These are phyloP conservation scores for Piprites chloris DNA, from an alignment of 2,113 vertebrate genomes.

Conservation along the genomic window DNA sequence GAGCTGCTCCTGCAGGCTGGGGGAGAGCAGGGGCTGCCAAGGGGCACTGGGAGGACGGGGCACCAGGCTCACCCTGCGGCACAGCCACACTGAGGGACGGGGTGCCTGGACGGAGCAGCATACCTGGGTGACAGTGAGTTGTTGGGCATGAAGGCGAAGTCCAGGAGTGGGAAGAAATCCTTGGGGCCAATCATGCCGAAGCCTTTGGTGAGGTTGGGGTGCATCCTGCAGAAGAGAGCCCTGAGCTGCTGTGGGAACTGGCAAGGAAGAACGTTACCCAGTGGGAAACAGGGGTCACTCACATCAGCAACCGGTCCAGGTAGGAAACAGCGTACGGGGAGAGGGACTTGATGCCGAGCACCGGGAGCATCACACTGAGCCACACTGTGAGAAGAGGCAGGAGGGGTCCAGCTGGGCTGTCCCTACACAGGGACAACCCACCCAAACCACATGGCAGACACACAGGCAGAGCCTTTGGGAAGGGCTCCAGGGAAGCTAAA, in stretches of 20 bases:
- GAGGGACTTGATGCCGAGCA: conserved; percentile 89
- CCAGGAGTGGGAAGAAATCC: conserved; percentile 94
- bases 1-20: conserved; percentile 92
- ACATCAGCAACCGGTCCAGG: conserved; percentile 90
- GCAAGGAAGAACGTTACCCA: fast-evolving
- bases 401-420: background rate
- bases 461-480: background rate
- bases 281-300: conserved; percentile 50
- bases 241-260: background rate
- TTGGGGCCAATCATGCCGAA: conserved; percentile 95
- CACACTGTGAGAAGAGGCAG: conserved; percentile 78
- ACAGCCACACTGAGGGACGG: fast-evolving
- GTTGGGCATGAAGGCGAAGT: conserved; percentile 97
- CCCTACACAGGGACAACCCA: background rate
- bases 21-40: background rate
- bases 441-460: fast-evolving
- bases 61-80: fast-evolving
- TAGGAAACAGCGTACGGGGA: conserved; percentile 89
- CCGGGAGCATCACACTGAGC: conserved; percentile 94
- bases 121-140: conserved; percentile 89
- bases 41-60: fast-evolving
- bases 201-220: conserved; percentile 92
- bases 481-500: fast-evolving
- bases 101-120: fast-evolving
- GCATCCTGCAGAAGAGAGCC: conserved; percentile 73